phyloP scores from a whole-genome alignment of 2,797 vertebrate genomes.

The Manis pentadactyla region DNA sequence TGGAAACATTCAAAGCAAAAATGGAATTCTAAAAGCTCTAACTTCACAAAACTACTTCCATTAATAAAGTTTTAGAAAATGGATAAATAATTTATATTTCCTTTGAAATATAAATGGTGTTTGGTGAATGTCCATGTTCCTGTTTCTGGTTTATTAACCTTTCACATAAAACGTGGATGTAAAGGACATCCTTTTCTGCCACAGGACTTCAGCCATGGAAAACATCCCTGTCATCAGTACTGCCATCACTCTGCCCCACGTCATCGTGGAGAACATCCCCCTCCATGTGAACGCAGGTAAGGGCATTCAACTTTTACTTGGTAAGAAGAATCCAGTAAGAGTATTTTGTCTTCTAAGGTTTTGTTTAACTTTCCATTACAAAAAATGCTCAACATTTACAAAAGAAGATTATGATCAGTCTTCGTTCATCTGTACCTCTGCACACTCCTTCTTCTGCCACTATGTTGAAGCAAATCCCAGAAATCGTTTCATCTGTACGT shows the following conservation, averaged over 20 bases:
- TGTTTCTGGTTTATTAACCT: neutral
- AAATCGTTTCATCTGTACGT: neutral
- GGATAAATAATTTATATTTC: neutral
- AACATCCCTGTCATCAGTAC: conserved; percentile 92
- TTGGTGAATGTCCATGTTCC: neutral
- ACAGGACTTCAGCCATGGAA: conserved; percentile 90
- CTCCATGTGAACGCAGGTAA: conserved; percentile 97
- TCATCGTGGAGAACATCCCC: conserved; percentile 94
- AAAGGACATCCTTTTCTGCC: neutral
- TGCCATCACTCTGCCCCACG: conserved; percentile 92
- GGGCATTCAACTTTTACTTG: neutral
- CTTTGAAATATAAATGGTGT: no score
- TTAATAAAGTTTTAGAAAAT: neutral
- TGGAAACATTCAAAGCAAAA: neutral
- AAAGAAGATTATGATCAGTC: neutral
- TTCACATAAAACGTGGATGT: neutral
- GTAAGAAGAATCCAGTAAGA: neutral
- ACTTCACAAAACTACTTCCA: neutral
- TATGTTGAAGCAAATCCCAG: neutral
- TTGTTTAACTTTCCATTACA: neutral
- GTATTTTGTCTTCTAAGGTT: neutral
- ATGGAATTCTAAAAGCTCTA: neutral
- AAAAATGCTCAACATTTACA: neutral
- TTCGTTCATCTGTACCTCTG: neutral
- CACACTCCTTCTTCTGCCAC: accelerated